Percentiles rank a stretch among this genome's conserved stretches.
Evolutionary conservation across 92 coral and sea anemone genomes (phyloP).

Genomic region (Phenganax stokvisi): DNA sequence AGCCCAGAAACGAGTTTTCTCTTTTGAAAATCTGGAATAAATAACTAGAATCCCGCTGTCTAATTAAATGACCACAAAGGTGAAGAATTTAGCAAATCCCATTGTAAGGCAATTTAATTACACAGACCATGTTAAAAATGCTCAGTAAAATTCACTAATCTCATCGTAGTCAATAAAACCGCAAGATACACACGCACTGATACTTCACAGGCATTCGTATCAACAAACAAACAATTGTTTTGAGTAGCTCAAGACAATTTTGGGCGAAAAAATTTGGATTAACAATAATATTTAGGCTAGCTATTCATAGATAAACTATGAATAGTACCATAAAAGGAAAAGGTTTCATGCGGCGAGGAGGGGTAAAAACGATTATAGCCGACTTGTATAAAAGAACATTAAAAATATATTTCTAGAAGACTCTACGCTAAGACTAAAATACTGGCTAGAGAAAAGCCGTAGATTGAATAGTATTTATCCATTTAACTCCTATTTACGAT

Average conservation of each 20-base stretch:
- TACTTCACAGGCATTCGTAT: neutral
- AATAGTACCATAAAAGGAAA: conserved; percentile 14
- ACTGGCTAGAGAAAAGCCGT: neutral
- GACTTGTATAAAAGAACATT: neutral
- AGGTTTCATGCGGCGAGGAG: neutral
- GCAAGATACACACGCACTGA: neutral
- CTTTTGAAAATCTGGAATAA: neutral
- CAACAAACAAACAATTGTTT: neutral
- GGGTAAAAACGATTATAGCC: neutral
- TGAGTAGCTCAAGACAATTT: neutral
- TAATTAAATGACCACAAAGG: neutral
- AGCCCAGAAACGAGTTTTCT: neutral
- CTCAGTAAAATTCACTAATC: neutral
- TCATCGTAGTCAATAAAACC: neutral
- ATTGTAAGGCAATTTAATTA: neutral
- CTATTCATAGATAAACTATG: neutral
- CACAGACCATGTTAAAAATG: neutral
- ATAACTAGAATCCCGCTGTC: neutral
- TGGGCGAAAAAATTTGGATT: neutral
- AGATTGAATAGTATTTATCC: neutral
- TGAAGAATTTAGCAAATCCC: neutral
- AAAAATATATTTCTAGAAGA: neutral
- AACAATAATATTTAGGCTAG: neutral
- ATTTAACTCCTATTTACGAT: too few relatives aligned
- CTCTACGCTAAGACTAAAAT: neutral